A percentile compares a stretch with the other conserved stretches of the same genome.
These are phyloP conservation scores for Oikopleura dioica DNA, from an alignment of 23 tunicate species.

Conservation along the genomic window DNA sequence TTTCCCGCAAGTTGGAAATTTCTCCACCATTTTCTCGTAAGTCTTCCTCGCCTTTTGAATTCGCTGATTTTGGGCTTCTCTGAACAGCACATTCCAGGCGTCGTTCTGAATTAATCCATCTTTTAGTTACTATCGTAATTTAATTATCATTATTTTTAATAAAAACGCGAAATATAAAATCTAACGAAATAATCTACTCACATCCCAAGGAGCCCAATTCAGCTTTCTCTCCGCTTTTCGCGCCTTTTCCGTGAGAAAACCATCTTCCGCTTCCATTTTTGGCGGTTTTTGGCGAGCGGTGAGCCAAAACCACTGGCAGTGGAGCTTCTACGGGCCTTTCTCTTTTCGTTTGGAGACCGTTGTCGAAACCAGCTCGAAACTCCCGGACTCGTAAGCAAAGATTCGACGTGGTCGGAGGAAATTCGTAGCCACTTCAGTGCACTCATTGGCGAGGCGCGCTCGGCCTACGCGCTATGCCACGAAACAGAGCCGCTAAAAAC, in stretches of 20 bases:
- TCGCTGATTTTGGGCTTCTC: slow-evolving; percentile 76
- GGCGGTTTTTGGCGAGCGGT: no score
- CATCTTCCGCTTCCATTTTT: background rate
- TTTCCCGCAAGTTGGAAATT: slow-evolving; percentile 76
- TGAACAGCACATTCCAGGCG: slow-evolving; percentile 58
- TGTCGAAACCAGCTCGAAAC: no score
- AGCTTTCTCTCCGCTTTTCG: background rate
- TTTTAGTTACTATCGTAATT: background rate
- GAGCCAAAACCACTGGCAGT: no score
- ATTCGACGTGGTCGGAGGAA: no score
- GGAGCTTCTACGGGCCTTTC: no score
- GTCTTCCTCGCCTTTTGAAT: slow-evolving; percentile 55
- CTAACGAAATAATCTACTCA: background rate
- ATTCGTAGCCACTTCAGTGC: no score
- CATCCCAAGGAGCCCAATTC: background rate
- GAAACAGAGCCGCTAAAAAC: no score
- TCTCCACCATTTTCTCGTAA: slow-evolving; percentile 46
- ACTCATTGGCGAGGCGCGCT: no score
- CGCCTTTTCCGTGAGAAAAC: background rate
- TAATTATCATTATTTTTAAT: background rate
- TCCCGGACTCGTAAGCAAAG: no score
- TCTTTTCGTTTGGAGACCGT: no score
- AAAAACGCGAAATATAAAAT: background rate
- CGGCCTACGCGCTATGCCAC: no score
- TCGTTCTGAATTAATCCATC: slow-evolving; percentile 15